These are phyloP conservation scores for Polyodon spathula DNA, from an alignment of 2,113 vertebrate genomes.

Conservation along the genomic window DNA sequence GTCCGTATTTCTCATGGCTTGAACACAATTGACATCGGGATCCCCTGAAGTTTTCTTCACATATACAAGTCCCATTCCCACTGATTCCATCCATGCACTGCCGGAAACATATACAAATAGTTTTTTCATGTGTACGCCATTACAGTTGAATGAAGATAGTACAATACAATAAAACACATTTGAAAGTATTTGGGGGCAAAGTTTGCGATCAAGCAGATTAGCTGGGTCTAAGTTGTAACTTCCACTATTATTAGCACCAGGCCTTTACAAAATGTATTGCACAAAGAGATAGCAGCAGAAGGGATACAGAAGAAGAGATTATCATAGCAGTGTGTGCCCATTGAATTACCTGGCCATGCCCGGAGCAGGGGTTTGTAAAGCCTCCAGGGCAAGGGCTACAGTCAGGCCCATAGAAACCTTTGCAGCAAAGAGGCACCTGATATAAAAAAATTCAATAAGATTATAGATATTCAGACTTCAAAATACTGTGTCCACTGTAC, in stretches of 20 bases:
- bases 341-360: conserved; percentile 68
- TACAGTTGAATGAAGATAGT: too few relatives aligned
- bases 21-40: conserved; percentile 75
- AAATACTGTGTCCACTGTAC: neutral
- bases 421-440: conserved; percentile 72
- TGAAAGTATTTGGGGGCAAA: too few relatives aligned
- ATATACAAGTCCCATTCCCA: conserved; percentile 74
- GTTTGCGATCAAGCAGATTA: too few relatives aligned
- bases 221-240: too few relatives aligned
- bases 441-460: too few relatives aligned
- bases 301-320: too few relatives aligned
- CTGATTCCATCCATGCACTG: conserved; percentile 68
- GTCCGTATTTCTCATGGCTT: conserved; percentile 59
- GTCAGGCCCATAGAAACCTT: conserved; percentile 77
- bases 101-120: conserved; percentile 1
- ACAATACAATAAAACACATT: too few relatives aligned
- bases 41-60: conserved; percentile 64
- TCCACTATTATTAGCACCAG: too few relatives aligned
- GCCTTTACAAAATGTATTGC: too few relatives aligned
- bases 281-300: neutral
- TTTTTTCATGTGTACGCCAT: too few relatives aligned
- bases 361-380: conserved; percentile 64
- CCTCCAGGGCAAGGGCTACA: conserved; percentile 79
- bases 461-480: neutral
- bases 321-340: neutral